Conservation (phyloP, 2,888 invertebrate genomes). For the Spicauda simplicius region DNA sequence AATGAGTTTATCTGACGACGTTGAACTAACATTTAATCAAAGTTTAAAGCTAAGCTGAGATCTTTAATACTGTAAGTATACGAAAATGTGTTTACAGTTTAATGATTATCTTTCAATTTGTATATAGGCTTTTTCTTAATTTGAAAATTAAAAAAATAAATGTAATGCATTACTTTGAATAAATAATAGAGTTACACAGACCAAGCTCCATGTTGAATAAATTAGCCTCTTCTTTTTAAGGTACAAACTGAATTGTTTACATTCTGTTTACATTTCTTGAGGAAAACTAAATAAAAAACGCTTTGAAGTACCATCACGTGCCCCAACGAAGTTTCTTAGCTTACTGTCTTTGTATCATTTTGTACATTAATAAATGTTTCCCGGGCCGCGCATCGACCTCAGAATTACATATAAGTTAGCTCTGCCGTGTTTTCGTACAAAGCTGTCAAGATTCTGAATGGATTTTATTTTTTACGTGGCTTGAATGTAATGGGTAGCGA, state of each 20-base stretch:
- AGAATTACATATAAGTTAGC: constrained; percentile 66
- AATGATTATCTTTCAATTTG: no score
- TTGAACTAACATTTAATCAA: no score
- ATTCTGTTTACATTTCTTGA: constrained; percentile 60
- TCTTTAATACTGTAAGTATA: no score
- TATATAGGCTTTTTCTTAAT: no score
- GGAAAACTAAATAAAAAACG: constrained; percentile 56
- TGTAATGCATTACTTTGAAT: neutral
- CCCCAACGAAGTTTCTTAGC: constrained; percentile 65
- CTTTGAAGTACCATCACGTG: constrained; percentile 74
- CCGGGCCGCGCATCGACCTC: constrained; percentile 60
- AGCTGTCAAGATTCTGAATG: constrained; percentile 68
- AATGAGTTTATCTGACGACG: no score
- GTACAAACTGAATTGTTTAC: constrained; percentile 60
- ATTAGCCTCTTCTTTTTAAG: constrained; percentile 48
- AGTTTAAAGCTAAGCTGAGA: no score
- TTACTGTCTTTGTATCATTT: constrained; percentile 70
- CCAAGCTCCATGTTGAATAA: constrained; percentile 30
- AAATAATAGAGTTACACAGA: constrained; percentile 9
- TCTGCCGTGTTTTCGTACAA: constrained; percentile 68
- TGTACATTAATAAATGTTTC: constrained; percentile 72
- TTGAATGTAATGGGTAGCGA: constrained; percentile 70
- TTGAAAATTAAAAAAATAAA: no score
- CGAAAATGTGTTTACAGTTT: no score
- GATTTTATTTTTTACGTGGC: constrained; percentile 78